Evolutionary conservation across 2,113 vertebrate species (phyloP), one percentile per base, ranked within the genome.

Genomic region (Myxocyprinus asiaticus): DNA sequence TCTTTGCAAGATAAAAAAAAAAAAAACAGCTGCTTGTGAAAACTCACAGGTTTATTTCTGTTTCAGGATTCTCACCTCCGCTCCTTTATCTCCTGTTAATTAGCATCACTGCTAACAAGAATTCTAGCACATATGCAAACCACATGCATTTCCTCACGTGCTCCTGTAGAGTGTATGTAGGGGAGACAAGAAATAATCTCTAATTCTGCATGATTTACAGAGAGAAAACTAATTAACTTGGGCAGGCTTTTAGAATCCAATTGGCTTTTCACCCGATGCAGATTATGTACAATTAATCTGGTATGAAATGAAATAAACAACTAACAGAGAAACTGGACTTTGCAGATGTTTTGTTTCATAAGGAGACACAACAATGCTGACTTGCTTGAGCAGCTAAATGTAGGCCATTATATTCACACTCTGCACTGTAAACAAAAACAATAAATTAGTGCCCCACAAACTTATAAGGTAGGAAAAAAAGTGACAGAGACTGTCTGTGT

Each of bases 41-140:
- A 90, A 84, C 84, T 92, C 64, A 72, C 89, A 91, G 88, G 81
- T 94, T 87, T 93, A 92, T 93, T 93, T 87, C 82, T 42, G 88
- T 83, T 85, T 73, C 64, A 59, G 83, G 86, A 82, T 91, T 92
- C 87, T 91, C 92, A 91, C 91, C 88, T 92, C 85, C 82, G 79
- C 77, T 84, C 83, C 88, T 85, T 85, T 78, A 88, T 88, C 87
- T 88, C 82, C 85, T 86, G 90, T 88, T 93, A 92, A 92, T 93
- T 91, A 91, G 85, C 88, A 88, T 88, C 74, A 77, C 87, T 82
- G 87, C 88, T 90, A 90, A 86, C 82, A 82, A 82, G 81, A 85
- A 89, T 86, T 90, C 86, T 82, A 70, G 85, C 81, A 85, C 86
- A 67, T 53, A 45, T 80, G 78, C 76, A 80, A 78, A 78, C 75